Base-by-base conservation (phyloP, 2,113 vertebrate genomes). In the Onychorhynchus coronatus region DNA sequence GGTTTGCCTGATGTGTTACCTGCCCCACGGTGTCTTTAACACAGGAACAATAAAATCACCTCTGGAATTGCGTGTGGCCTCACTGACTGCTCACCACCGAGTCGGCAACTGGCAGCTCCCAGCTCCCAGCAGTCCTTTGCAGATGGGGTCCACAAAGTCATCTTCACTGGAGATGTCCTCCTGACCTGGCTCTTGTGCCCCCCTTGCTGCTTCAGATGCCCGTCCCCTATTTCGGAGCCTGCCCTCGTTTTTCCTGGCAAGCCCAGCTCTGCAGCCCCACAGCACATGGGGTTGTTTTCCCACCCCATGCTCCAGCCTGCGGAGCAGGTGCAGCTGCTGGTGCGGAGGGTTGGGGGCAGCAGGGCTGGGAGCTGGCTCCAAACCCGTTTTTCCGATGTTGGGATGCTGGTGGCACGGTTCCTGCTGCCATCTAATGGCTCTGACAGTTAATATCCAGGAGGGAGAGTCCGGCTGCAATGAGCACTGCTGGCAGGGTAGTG, bases 361-460 rank as follows among this genome's bases (percentile, higher is more conserved):
- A 3, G 33, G 24, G 49, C 39, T 17, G 37, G 28, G 66, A 19
- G 14, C 52, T 22, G 53, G 21, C 71, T 73, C 58, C 46, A 22
- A 4, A 28, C 1, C 17, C 1, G 0, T 1, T 39, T 61, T n/a
- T 2, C 13, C 55, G 1, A 0, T 0, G 49, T 2, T 28, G 7
- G 65, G 56, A 20, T 12, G 11, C 52, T 1, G 14, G 16, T 31
- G 59, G 18, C 46, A 31, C 3, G 77, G 95, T 39, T 53, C 55
- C 37, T 97, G 93, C 97, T 97, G 97, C 96, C 97, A 97, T 88
- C 97, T 97, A 96, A 93, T 19, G 97, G 87, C 78, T 70, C 67
- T 18, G 82, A 44, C 21, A 20, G 27, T 88, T 6, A 9, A 33
- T 9, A 41, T 11, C 37, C 74, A 3, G 68, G 33, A 61, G 30